Evolutionary conservation across 1,140 invertebrate genomes (phyloP), one percentile per base, ranked within the genome.

Genomic region (Drosophila dunni): DNA sequence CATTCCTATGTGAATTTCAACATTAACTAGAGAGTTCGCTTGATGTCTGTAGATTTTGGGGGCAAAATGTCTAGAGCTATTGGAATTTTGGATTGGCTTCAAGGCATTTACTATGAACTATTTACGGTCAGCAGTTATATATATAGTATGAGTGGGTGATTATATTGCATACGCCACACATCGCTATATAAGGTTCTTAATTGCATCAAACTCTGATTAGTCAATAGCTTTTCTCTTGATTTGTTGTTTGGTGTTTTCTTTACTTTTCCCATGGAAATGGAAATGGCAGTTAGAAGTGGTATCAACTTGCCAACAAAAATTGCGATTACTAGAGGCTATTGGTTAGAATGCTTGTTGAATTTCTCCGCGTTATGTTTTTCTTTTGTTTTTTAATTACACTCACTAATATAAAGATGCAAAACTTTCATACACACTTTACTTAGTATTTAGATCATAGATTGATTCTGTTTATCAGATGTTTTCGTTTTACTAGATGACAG

Each of bases 361-460:
- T 29, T 29, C 6, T 29, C 24, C 6, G 24, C 44, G 46, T 51
- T 51, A 29, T 29, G 48, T 51, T 34, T 34, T 66, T 57, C 29
- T 34, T 56, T 36, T 57, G 7, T 11, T 51, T 51, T 76, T 80
- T 34, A 80, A 68, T 86, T 86, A 86, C 84, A 78, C 71, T 76
- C 84, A 29, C 24, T 89, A 89, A 89, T 89, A 89, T 89, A 89
- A 89, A 89, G 85, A 89, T 89, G 84, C 84, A 89, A 89, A 89
- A 89, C 84, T 75, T 79, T 79, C 83, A 70, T 79, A 88, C 79
- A 89, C 80, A 89, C 84, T 70, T 73, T 74, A 62, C 78, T 83
- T 88, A 82, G 76, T 81, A 79, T 78, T 76, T 86, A 86, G 82
- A 63, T 68, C 75, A 67, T 86, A 76, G 78, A 75, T 42, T 57